Base-by-base conservation (phyloP, 2,113 vertebrate species). In the Microtus ochrogaster region DNA sequence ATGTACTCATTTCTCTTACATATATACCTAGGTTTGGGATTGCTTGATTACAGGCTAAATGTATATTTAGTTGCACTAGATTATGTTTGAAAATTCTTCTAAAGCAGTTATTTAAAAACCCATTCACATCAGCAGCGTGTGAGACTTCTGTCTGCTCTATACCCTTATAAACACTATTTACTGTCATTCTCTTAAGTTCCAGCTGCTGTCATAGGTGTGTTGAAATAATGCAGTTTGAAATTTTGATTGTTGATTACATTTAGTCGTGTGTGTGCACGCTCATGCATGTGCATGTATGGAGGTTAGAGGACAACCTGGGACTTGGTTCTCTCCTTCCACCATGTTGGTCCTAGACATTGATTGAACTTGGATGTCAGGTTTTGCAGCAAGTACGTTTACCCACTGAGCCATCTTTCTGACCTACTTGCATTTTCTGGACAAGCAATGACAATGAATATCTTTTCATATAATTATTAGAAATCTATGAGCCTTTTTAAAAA, bases 121-220 rank as follows among this genome's bases (percentile, higher is more conserved):
- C 21, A 78, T 95, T 92, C 44, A 30, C 26, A 78, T 24, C 47
- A 89, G 33, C 55, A 92, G 47, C 85, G 12, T 61, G 30, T 92
- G 78, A 81, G 77, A 92, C 66, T 97, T 68, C 19, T 49, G 28
- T 93, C 52, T 96, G 55, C 28, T 94, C 36, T 12, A 21, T 9
- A 94, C 81, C 47, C 39, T 78, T 94, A 36, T 19, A 79, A 79
- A 22, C 77, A 79, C 49, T 79, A 79, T 49, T 78, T 78, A 44
- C 16, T 78, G 47, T 52, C 30, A 79, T 36, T 55, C 9, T 79
- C 9, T 22, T 55, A 52, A 21, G n/a, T 55, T 79, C 17, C 33
- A 79, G 30, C 77, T 55, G 9, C 19, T 55, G 16, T 36, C 44
- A 49, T 78, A 49, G 44, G 28, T 78, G 76, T 36, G 30, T 79